These are phyloP conservation scores for Toxostoma redivivum DNA, from an alignment of 2,113 vertebrate species.

Conservation along the genomic window DNA sequence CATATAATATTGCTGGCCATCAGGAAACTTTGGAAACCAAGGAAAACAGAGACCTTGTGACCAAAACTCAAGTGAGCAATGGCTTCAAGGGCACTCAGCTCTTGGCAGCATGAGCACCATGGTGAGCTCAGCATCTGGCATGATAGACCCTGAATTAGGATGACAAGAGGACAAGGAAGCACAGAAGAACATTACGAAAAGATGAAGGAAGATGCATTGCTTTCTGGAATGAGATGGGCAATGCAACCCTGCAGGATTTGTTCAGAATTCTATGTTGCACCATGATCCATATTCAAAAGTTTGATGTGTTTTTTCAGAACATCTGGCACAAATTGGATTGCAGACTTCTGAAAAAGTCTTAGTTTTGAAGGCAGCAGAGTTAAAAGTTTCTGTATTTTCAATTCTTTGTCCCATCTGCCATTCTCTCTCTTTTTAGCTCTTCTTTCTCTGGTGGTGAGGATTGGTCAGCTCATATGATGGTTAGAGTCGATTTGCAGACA, in stretches of 20 bases:
- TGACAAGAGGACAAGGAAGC: neutral
- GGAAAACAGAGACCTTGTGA: neutral
- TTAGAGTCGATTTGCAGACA: neutral
- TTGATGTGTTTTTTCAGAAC: neutral
- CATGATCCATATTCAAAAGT: neutral
- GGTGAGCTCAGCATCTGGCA: neutral
- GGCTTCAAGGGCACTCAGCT: neutral
- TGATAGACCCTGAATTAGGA: neutral
- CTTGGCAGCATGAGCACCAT: neutral
- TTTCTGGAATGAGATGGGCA: neutral
- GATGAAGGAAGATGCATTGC: neutral
- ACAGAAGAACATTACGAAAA: neutral
- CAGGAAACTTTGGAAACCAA: neutral
- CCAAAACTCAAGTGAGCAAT: neutral
- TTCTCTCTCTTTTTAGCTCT: neutral
- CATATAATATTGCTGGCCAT: neutral
- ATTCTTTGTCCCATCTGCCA: neutral
- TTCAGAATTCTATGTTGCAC: neutral
- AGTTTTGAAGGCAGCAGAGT: neutral
- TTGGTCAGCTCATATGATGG: neutral
- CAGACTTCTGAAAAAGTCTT: neutral
- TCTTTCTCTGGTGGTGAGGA: neutral
- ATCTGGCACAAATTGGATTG: neutral
- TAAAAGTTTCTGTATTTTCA: neutral
- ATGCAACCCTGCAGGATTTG: neutral